Conservation (phyloP, 2,888 invertebrate species). For the Agriopis leucophaearia region DNA sequence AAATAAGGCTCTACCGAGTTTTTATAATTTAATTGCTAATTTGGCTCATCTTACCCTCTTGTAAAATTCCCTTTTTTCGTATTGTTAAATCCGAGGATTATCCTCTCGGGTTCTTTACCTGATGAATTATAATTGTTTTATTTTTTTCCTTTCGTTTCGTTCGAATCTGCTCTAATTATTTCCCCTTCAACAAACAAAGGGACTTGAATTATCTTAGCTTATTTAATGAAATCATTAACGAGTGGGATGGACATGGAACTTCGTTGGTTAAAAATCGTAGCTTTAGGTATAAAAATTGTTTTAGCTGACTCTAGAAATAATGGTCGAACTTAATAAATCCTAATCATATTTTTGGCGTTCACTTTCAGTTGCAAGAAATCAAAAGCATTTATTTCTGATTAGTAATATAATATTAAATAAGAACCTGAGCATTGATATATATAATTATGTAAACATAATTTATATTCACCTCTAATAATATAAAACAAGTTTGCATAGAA, state of each 20-base stretch:
- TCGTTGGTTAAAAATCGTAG: neutral
- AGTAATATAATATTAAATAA: too few relatives aligned
- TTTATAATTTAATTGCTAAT: slow-evolving; percentile 83
- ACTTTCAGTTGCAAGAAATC: too few relatives aligned
- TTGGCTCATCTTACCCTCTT: slow-evolving; percentile 62
- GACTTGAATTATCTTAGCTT: slow-evolving; percentile 33
- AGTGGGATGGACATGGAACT: slow-evolving; percentile 1
- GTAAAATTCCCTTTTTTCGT: slow-evolving; percentile 60
- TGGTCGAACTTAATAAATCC: too few relatives aligned
- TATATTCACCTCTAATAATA: too few relatives aligned
- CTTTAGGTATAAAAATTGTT: neutral
- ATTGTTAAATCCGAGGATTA: slow-evolving; percentile 76
- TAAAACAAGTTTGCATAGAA: too few relatives aligned
- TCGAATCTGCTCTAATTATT: slow-evolving; percentile 79
- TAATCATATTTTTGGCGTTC: too few relatives aligned
- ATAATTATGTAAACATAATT: too few relatives aligned
- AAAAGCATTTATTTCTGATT: too few relatives aligned
- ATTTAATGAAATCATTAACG: slow-evolving; percentile 30
- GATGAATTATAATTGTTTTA: slow-evolving; percentile 77
- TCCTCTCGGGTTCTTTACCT: slow-evolving; percentile 63
- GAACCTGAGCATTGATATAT: too few relatives aligned
- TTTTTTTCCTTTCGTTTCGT: slow-evolving; percentile 66
- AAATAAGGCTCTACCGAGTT: slow-evolving; percentile 61
- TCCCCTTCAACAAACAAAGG: slow-evolving; percentile 78
- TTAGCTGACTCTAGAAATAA: too few relatives aligned